Conservation (phyloP, 2,888 invertebrate genomes). For the Apodemia duryi region DNA sequence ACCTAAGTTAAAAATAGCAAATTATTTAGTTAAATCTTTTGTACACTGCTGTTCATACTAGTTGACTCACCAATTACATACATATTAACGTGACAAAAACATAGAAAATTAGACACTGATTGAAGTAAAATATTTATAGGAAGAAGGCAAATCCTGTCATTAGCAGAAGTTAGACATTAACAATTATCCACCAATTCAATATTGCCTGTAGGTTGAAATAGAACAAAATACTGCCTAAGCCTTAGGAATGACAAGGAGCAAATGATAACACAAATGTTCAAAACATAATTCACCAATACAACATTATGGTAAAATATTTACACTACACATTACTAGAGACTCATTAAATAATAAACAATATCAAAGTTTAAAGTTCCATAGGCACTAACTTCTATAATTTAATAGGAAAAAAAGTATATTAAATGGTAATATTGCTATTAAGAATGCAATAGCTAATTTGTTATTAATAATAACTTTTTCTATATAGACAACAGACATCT, state of each 20-base stretch:
- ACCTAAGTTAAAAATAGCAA: too few relatives aligned
- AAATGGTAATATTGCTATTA: conserved; percentile 1
- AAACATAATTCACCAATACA: neutral
- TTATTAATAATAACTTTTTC: neutral
- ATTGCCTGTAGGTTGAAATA: neutral
- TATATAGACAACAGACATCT: neutral
- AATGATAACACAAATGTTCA: conserved; percentile 1
- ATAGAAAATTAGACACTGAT: too few relatives aligned
- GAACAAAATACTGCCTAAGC: neutral
- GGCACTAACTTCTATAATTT: conserved; percentile 2
- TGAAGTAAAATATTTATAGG: too few relatives aligned
- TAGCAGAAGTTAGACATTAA: too few relatives aligned
- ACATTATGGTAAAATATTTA: conserved; percentile 19
- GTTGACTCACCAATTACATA: too few relatives aligned
- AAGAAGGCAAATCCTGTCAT: too few relatives aligned
- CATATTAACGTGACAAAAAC: too few relatives aligned
- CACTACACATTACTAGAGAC: neutral
- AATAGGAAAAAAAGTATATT: neutral
- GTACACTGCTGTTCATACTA: too few relatives aligned
- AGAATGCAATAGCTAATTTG: neutral
- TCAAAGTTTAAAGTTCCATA: neutral
- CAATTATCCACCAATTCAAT: too few relatives aligned
- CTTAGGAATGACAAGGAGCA: neutral
- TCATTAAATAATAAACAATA: conserved; percentile 7
- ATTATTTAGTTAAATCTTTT: too few relatives aligned